These are phyloP conservation scores for Numenius arquata DNA, from an alignment of 2,113 vertebrate genomes.

Conservation along the genomic window DNA sequence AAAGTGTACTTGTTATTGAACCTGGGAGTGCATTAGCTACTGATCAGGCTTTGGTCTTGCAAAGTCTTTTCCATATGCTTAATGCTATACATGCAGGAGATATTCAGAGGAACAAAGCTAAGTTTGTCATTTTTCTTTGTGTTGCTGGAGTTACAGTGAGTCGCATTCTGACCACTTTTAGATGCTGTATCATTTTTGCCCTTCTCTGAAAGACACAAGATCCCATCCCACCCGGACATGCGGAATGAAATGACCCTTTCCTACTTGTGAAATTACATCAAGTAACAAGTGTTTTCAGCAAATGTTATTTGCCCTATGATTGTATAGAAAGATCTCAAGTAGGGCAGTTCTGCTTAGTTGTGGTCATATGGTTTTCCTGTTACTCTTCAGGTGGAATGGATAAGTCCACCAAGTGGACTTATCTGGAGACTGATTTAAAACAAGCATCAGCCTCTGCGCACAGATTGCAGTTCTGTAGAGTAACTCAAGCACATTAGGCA, in stretches of 20 bases:
- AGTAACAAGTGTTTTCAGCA: not conserved
- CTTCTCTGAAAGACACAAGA: not conserved
- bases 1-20: conserved; percentile 64
- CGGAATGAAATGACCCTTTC: not conserved
- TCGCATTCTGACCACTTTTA: not conserved
- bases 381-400: not conserved
- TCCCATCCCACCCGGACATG: not conserved
- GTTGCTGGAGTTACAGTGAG: not conserved
- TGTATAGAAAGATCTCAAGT: not conserved
- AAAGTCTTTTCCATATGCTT: conserved; percentile 15
- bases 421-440: not conserved
- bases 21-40: conserved; percentile 53
- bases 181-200: not conserved
- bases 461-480: not conserved
- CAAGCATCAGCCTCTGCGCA: not conserved
- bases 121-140: not conserved
- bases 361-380: not conserved
- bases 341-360: not conserved
- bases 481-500: not conserved
- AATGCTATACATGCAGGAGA: not conserved
- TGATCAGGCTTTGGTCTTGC: conserved; percentile 33
- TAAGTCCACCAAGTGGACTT: not conserved
- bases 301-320: not conserved
- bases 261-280: not conserved
- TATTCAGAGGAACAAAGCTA: not conserved